phyloP scores from a whole-genome alignment of 2,797 vertebrate genomes.

The Lycodopsis pacificus region DNA sequence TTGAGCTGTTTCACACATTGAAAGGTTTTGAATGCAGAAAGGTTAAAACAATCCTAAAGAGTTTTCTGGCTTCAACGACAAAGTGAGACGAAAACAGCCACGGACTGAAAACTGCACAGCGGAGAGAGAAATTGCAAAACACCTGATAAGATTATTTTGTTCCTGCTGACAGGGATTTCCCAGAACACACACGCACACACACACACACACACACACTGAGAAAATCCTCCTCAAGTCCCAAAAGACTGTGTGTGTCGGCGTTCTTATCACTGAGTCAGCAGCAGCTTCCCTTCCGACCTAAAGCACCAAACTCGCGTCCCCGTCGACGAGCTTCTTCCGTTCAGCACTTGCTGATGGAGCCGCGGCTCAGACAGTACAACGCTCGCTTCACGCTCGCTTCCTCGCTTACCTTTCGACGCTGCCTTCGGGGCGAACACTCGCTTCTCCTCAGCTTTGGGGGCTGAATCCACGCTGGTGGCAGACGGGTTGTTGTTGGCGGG shows the following conservation, averaged over 20 bases:
- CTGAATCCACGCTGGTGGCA: slow-evolving; percentile 78
- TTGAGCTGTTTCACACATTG: neutral
- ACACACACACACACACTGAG: slow-evolving; percentile 16
- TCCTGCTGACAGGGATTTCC: slow-evolving; percentile 17
- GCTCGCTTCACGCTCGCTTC: neutral
- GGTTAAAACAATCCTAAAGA: neutral
- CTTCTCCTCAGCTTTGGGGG: slow-evolving; percentile 86
- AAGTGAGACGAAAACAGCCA: neutral
- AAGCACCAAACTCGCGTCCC: neutral
- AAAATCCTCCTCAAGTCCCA: slow-evolving; percentile 34
- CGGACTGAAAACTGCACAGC: slow-evolving; percentile 17
- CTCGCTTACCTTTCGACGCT: slow-evolving; percentile 90
- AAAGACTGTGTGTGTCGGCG: neutral
- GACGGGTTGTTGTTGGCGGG: slow-evolving; percentile 83
- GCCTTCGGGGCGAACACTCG: slow-evolving; percentile 83
- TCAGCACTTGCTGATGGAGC: neutral
- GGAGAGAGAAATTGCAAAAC: slow-evolving; percentile 28
- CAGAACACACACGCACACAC: slow-evolving; percentile 4
- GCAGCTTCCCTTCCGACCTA: slow-evolving; percentile 5
- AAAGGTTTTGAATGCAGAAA: neutral
- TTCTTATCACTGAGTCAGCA: slow-evolving; percentile 43
- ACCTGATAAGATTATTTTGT: slow-evolving; percentile 9
- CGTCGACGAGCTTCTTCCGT: neutral
- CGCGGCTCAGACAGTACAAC: rapidly evolving
- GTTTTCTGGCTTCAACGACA: neutral